phyloP scores from a whole-genome alignment of 1,140 invertebrate species.

The Meloidogyne chitwoodi region DNA sequence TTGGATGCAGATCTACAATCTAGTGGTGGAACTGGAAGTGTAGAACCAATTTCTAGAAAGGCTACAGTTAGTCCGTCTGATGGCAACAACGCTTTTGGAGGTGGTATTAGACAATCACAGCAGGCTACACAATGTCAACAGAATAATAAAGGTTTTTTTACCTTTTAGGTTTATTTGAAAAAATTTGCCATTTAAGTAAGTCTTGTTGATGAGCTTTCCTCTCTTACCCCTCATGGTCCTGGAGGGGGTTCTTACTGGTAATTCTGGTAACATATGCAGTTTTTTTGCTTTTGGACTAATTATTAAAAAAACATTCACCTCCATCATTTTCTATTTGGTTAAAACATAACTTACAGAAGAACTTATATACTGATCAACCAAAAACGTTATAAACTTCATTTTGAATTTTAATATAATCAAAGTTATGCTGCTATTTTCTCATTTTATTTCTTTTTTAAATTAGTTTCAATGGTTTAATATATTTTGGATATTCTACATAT shows the following conservation, averaged over 20 bases:
- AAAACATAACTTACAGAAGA: background rate
- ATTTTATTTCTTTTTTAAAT: background rate
- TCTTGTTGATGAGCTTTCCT: slow-evolving; percentile 11
- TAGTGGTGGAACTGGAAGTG: background rate
- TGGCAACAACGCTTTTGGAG: background rate
- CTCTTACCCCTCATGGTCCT: background rate
- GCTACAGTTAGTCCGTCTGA: background rate
- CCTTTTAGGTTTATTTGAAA: background rate
- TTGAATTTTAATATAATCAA: background rate
- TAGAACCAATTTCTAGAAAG: background rate
- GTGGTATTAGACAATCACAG: background rate
- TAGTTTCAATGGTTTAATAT: background rate
- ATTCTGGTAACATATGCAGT: background rate
- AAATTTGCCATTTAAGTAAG: background rate
- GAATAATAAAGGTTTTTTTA: background rate
- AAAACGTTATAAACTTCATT: background rate
- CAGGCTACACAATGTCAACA: background rate
- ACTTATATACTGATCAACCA: background rate
- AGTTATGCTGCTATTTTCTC: background rate
- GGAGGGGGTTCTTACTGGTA: slow-evolving; percentile 6
- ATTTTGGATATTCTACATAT: background rate
- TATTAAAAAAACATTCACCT: background rate
- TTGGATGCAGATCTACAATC: background rate
- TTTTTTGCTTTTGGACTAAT: background rate
- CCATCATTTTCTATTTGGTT: background rate